A percentile compares a stretch with the other conserved stretches of the same genome.
phyloP scores from a whole-genome alignment of 2,888 invertebrate genomes.

The Ernsta delagoae region DNA sequence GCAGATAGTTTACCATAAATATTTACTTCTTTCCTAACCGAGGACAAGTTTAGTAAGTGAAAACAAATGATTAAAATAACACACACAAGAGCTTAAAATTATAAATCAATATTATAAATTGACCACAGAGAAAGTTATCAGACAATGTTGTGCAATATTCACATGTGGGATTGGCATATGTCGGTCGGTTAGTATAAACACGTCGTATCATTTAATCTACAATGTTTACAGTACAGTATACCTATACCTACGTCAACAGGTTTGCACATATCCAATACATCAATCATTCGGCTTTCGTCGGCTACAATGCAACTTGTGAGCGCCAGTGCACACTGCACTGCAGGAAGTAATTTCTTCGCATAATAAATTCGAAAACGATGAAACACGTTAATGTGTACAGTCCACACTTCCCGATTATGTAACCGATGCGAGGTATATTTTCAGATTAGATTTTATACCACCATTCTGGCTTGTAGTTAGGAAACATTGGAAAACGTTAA shows the following conservation, averaged over 20 bases:
- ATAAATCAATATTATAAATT: background rate
- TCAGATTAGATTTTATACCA: background rate
- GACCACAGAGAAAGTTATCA: background rate
- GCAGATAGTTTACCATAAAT: too few relatives aligned
- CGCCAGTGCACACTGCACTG: background rate
- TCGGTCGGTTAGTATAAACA: background rate
- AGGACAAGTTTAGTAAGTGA: too few relatives aligned
- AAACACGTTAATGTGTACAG: background rate
- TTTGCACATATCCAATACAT: constrained; percentile 1
- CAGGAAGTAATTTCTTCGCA: constrained; percentile 3
- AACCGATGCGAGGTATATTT: background rate
- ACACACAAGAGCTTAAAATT: too few relatives aligned
- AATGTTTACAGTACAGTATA: background rate
- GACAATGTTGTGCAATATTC: too few relatives aligned
- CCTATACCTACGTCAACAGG: too few relatives aligned
- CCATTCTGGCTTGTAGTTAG: background rate
- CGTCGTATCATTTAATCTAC: background rate
- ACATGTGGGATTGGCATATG: background rate
- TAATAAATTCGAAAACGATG: background rate
- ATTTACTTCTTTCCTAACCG: too few relatives aligned
- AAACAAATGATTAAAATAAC: too few relatives aligned
- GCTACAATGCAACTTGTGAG: background rate
- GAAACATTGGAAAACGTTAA: too few relatives aligned
- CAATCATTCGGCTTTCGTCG: background rate
- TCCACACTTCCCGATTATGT: background rate